These are phyloP conservation scores for Eubucco bourcierii DNA, from an alignment of 2,113 vertebrate species.

Conservation along the genomic window DNA sequence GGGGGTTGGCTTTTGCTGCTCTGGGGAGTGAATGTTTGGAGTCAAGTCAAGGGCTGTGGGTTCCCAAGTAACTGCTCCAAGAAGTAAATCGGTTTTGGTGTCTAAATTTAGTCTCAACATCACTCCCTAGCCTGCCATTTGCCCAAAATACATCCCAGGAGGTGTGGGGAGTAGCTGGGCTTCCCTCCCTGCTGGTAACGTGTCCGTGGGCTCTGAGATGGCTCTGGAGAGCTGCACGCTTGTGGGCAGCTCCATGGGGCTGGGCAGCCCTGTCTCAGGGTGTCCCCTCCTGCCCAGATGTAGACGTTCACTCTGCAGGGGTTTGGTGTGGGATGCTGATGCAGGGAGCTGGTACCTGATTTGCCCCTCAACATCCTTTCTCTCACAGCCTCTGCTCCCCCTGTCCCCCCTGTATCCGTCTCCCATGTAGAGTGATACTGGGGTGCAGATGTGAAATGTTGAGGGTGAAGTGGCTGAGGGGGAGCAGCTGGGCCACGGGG, in stretches of 20 bases:
- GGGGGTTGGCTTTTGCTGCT: neutral
- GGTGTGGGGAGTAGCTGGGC: neutral
- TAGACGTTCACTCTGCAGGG: neutral
- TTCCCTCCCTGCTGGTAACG: neutral
- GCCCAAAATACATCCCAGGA: neutral
- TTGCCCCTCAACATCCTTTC: fast-evolving
- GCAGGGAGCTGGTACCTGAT: neutral
- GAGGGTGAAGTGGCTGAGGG: neutral
- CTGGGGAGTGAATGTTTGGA: neutral
- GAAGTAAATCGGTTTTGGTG: neutral
- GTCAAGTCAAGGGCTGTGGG: conserved; percentile 9
- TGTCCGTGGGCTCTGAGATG: fast-evolving
- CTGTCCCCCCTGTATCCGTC: neutral
- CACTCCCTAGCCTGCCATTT: neutral
- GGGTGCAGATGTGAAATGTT: neutral
- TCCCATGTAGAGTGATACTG: neutral
- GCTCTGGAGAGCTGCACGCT: neutral
- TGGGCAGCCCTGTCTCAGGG: neutral
- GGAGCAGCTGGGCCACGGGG: fast-evolving
- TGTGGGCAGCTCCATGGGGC: neutral
- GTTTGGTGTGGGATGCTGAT: neutral
- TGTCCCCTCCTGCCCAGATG: neutral
- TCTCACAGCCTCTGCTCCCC: fast-evolving
- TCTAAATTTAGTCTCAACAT: conserved; percentile 52
- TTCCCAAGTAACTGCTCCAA: conserved; percentile 47